phyloP scores from a whole-genome alignment of 1,140 invertebrate species.

The Carposina sasakii region DNA sequence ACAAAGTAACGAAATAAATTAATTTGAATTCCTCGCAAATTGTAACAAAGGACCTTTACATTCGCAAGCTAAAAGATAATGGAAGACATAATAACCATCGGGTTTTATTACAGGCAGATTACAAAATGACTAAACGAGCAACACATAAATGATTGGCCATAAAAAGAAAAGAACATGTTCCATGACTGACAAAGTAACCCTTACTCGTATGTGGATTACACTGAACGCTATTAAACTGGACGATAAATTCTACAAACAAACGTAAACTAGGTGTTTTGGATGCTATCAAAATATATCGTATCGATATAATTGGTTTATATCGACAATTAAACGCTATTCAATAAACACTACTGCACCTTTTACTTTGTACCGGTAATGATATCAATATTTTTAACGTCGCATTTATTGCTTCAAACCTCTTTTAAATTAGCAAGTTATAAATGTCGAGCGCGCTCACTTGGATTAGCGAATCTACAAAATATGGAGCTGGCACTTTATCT shows the following conservation, averaged over 20 bases:
- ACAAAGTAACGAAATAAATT: conserved; percentile 2
- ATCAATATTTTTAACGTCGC: conserved; percentile 13
- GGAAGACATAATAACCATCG: conserved; percentile 51
- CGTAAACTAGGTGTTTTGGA: too few species aligned
- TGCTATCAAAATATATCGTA: too few species aligned
- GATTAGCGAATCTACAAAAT: conserved; percentile 12
- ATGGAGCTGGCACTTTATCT: conserved; percentile 19
- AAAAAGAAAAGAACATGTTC: conserved; percentile 47
- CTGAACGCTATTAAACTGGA: too few species aligned
- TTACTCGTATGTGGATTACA: too few species aligned
- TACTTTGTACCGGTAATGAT: conserved; percentile 12
- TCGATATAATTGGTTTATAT: too few species aligned
- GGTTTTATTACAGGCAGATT: conserved; percentile 59
- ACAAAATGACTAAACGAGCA: conserved; percentile 51
- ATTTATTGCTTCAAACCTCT: conserved; percentile 16
- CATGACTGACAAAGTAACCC: conserved; percentile 46
- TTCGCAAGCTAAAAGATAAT: conserved; percentile 42
- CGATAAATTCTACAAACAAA: too few species aligned
- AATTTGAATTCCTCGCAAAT: conserved; percentile 23
- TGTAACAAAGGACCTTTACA: conserved; percentile 31
- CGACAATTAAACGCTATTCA: too few species aligned
- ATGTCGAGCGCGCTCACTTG: conserved; percentile 16
- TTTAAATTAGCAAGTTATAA: conserved; percentile 23
- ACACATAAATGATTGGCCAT: conserved; percentile 53
- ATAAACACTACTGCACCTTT: conserved; percentile 1